Percentiles rank a stretch among this genome's conserved stretches.
Evolutionary conservation across 2,888 invertebrate genomes (phyloP).

Genomic region (Caenorhabditis doughertyi): DNA sequence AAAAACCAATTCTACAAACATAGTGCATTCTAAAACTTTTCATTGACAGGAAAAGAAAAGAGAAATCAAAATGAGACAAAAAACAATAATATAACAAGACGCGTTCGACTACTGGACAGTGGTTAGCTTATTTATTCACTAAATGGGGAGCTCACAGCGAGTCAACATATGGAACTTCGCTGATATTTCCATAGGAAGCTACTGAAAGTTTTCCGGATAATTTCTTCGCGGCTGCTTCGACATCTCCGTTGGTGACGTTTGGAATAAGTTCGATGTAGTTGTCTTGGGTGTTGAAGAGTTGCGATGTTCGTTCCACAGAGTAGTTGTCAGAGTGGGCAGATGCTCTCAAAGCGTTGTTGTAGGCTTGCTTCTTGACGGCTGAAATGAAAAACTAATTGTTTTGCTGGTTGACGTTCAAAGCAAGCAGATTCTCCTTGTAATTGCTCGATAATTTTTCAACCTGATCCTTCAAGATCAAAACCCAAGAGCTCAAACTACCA

Average conservation of each 20-base stretch:
- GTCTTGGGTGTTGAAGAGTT: conserved; percentile 63
- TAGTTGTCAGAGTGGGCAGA: conserved; percentile 60
- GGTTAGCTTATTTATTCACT: neutral
- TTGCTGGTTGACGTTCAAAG: too few species aligned
- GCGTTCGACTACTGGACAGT: neutral
- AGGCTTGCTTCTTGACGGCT: conserved; percentile 66
- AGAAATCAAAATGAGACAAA: neutral
- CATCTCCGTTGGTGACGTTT: conserved; percentile 59
- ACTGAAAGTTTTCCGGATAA: conserved; percentile 65
- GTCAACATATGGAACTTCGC: conserved; percentile 71
- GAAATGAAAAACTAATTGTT: conserved; percentile 8
- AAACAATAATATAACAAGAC: neutral
- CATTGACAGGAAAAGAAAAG: conserved; percentile 12
- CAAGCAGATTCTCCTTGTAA: too few species aligned
- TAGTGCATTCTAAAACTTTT: neutral
- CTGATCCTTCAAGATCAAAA: too few species aligned
- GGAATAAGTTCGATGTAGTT: conserved; percentile 60
- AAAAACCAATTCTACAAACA: too few species aligned
- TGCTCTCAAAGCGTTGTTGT: conserved; percentile 65
- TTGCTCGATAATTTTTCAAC: too few species aligned
- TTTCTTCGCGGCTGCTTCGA: conserved; percentile 71
- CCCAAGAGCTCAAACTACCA: too few species aligned
- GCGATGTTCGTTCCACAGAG: conserved; percentile 64
- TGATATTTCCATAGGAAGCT: conserved; percentile 70
- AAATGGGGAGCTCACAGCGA: conserved; percentile 45